A percentile compares a stretch with the other conserved stretches of the same genome.
phyloP scores from a whole-genome alignment of 2,113 vertebrate species.

The Ploceus nigricollis region DNA sequence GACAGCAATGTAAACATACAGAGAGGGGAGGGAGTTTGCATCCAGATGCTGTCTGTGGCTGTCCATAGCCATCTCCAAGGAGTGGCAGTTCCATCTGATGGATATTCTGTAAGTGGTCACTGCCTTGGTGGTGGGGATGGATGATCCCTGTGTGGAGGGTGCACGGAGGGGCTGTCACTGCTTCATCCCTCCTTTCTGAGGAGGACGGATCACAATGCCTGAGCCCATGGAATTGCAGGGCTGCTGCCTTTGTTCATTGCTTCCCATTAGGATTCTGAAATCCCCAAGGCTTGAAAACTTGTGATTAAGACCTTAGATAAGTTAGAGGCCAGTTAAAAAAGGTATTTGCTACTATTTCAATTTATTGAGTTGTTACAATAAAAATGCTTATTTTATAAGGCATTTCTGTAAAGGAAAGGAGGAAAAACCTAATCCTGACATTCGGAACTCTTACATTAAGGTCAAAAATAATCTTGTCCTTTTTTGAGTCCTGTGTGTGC shows the following conservation, averaged over 20 bases:
- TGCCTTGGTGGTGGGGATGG: not conserved
- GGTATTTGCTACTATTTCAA: not conserved
- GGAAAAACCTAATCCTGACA: not conserved
- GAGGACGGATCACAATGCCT: accelerated
- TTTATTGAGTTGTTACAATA: not conserved
- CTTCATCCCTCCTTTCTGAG: not conserved
- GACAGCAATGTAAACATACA: not conserved
- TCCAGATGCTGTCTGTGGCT: accelerated
- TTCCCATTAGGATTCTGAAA: not conserved
- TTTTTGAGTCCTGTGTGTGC: not conserved
- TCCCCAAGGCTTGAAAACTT: not conserved
- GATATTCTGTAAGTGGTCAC: not conserved
- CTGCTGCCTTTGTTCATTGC: not conserved
- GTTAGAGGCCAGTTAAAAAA: not conserved
- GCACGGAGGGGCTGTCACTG: not conserved
- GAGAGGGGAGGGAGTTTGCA: not conserved
- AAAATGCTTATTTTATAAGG: not conserved
- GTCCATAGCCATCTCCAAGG: accelerated
- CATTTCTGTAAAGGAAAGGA: not conserved
- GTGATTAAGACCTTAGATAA: not conserved
- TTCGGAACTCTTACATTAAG: not conserved
- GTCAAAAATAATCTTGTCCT: not conserved
- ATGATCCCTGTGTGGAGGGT: not conserved
- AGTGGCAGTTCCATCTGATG: not conserved
- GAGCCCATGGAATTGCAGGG: not conserved